These are phyloP conservation scores for Teleopsis dalmanni DNA, from an alignment of 1,140 invertebrate genomes.

Conservation along the genomic window DNA sequence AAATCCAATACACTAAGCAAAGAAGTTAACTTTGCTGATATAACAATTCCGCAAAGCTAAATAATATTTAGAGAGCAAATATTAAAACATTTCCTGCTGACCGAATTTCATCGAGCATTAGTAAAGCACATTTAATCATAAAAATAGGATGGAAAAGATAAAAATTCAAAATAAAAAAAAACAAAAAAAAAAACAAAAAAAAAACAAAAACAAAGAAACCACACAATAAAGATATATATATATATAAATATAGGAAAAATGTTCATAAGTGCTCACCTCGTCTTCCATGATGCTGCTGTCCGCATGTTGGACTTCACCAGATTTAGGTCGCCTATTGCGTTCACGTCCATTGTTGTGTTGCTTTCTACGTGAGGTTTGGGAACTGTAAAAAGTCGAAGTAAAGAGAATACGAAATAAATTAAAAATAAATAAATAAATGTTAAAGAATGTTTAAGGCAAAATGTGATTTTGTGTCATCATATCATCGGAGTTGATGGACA, in stretches of 20 bases:
- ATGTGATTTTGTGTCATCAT: conserved; percentile 1
- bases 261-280: conserved; percentile 35
- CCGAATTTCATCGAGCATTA: no score
- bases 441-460: not conserved
- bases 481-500: not conserved
- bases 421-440: not conserved
- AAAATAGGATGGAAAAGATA: no score
- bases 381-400: conserved; percentile 16
- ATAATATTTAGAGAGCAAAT: no score
- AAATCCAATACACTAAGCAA: no score
- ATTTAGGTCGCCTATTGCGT: conserved; percentile 34
- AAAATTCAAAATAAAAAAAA: no score
- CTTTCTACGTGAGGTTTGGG: conserved; percentile 25
- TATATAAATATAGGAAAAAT: no score
- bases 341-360: conserved; percentile 30
- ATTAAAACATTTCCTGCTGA: no score
- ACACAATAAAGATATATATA: no score
- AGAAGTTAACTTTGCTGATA: no score
- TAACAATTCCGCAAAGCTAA: no score
- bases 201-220: not conserved
- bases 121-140: no score
- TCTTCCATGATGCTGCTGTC: conserved; percentile 43
- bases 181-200: not conserved
- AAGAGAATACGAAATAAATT: not conserved
- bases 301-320: conserved; percentile 38